These are phyloP conservation scores for Cebidichthys violaceus DNA, from an alignment of 2,113 vertebrate species.

Conservation along the genomic window DNA sequence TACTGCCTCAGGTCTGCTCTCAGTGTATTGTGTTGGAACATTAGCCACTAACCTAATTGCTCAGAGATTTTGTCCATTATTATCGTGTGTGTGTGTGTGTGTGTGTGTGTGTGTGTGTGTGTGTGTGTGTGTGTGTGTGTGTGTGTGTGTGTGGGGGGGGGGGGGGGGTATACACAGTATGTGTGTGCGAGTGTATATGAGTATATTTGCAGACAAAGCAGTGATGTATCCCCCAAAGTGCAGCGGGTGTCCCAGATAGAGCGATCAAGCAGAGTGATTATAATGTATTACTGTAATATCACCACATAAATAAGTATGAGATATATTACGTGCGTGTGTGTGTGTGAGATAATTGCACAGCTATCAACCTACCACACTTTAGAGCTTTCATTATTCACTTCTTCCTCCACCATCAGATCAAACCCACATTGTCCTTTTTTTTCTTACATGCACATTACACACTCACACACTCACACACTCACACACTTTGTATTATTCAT, in stretches of 20 bases:
- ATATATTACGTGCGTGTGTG: background rate
- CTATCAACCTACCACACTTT: conserved; percentile 18
- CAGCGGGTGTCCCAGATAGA: conserved; percentile 50
- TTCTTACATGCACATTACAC: background rate
- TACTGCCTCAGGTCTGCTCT: conserved; percentile 39
- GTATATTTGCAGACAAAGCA: conserved; percentile 41
- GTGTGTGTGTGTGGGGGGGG: background rate
- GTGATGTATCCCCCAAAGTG: conserved; percentile 49
- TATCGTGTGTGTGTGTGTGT: background rate
- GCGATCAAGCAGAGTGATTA: conserved; percentile 42
- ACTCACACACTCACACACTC: background rate
- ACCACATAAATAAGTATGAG: conserved; percentile 32
- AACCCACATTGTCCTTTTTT: background rate
- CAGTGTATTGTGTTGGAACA: conserved; percentile 34
- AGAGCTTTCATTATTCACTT: conserved; percentile 18
- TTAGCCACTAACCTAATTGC: conserved; percentile 46
- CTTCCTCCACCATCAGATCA: background rate
- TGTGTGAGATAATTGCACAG: conserved; percentile 31
- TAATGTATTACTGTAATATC: conserved; percentile 56
- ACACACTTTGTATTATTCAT: conserved; percentile 16
- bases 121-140: background rate
- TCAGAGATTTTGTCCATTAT: conserved; percentile 43
- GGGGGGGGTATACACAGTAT: conserved; percentile 9
- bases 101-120: background rate
- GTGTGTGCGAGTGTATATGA: conserved; percentile 16